phyloP scores from a whole-genome alignment of 2,797 vertebrate species.

The Psittacula echo region DNA sequence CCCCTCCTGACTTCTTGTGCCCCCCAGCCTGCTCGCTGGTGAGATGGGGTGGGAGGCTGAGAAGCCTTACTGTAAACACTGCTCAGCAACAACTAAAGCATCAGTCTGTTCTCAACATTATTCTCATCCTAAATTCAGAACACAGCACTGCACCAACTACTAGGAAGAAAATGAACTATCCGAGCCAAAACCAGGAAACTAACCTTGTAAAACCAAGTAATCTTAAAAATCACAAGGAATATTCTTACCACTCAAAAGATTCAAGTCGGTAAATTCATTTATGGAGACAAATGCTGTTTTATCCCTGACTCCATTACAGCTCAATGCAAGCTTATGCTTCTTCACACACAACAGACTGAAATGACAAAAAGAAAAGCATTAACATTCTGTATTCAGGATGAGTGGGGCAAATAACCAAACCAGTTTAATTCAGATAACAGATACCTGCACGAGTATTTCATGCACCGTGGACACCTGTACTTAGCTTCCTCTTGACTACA shows the following conservation, averaged over 20 bases:
- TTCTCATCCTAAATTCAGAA: neutral
- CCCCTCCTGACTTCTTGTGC: neutral
- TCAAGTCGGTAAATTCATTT: slow-evolving; percentile 88
- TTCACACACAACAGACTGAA: slow-evolving; percentile 91
- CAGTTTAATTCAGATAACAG: neutral
- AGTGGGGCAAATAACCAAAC: neutral
- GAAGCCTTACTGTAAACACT: neutral
- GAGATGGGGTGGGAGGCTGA: neutral
- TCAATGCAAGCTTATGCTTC: slow-evolving; percentile 86
- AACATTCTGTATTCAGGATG: fast-evolving
- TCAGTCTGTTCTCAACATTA: neutral
- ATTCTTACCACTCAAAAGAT: slow-evolving; percentile 88
- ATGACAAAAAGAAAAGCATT: neutral
- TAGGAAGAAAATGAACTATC: neutral
- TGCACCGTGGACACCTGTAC: slow-evolving; percentile 91
- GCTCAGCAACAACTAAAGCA: neutral
- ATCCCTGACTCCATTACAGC: slow-evolving; percentile 89
- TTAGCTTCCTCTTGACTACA: slow-evolving; percentile 87
- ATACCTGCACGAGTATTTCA: slow-evolving; percentile 91
- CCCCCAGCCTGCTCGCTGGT: neutral
- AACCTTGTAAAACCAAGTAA: neutral
- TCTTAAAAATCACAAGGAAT: neutral
- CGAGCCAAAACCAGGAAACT: neutral
- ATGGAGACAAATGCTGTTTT: slow-evolving; percentile 88
- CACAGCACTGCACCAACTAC: neutral